Conservation (phyloP, 2,113 vertebrate genomes). For the Pogonocichla stellata region DNA sequence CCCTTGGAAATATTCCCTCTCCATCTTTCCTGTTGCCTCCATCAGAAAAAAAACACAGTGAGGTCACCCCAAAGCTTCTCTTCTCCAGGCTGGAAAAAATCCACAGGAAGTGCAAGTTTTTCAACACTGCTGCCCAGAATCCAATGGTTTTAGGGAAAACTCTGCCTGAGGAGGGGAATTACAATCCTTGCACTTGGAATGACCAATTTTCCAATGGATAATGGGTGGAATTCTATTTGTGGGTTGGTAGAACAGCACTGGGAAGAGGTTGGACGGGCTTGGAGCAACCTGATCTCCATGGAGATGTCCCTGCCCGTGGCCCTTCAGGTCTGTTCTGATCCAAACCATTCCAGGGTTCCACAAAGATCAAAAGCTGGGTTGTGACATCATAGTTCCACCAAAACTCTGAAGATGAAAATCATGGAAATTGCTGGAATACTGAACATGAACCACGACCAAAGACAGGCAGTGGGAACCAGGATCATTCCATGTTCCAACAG, state of each 20-base stretch:
- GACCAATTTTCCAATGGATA: fast-evolving
- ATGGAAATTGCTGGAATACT: fast-evolving
- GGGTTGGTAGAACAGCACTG: neutral
- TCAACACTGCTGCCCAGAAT: neutral
- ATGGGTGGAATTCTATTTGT: neutral
- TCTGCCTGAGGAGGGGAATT: neutral
- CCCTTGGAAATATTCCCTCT: neutral
- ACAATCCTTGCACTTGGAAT: neutral
- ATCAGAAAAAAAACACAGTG: fast-evolving
- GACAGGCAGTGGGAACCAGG: neutral
- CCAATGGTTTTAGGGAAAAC: neutral
- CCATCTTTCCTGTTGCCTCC: neutral
- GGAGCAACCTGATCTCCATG: neutral
- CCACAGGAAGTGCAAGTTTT: neutral
- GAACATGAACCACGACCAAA: fast-evolving
- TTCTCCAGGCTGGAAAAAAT: neutral
- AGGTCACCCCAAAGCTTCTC: neutral
- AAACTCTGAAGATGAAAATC: neutral
- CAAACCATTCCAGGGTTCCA: neutral
- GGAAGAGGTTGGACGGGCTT: neutral
- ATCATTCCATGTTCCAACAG: neutral
- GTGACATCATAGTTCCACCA: neutral
- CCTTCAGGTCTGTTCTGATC: neutral
- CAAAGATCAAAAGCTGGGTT: neutral
- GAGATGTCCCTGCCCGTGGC: fast-evolving